Conservation (phyloP, 2,113 vertebrate genomes). For the Sinocyclocheilus anshuiensis region DNA sequence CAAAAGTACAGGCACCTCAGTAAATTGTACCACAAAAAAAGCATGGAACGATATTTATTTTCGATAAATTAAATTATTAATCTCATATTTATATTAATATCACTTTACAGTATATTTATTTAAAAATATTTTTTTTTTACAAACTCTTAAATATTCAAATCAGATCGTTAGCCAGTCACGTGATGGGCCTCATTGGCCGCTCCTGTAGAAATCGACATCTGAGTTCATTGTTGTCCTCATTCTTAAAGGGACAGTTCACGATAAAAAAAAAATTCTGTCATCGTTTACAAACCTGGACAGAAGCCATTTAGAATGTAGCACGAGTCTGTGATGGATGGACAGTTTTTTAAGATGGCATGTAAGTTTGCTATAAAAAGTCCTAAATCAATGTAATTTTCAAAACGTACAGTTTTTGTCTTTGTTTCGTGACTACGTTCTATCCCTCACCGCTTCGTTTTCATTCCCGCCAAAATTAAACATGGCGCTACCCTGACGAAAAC, state of each 20-base stretch:
- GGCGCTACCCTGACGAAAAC: not conserved
- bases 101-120: constrained; percentile 43
- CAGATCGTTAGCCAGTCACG: constrained; percentile 40
- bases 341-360: not conserved
- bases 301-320: too few species aligned
- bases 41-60: constrained; percentile 30
- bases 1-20: constrained; percentile 37
- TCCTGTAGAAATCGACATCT: not conserved
- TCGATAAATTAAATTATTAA: constrained; percentile 1
- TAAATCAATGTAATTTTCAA: not conserved
- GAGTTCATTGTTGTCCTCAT: constrained; percentile 13
- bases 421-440: too few species aligned
- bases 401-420: too few species aligned
- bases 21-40: constrained; percentile 39
- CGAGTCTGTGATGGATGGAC: not conserved
- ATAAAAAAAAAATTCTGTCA: not conserved
- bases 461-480: not conserved
- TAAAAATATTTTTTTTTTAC: constrained; percentile 29
- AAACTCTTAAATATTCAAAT: constrained; percentile 23
- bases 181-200: constrained; percentile 33
- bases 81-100: constrained; percentile 35
- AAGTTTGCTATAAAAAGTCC: not conserved
- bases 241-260: not conserved
- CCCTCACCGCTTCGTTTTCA: not conserved
- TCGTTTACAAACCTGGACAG: not conserved